A percentile compares a stretch with the other conserved stretches of the same genome.
phyloP scores from a whole-genome alignment of 2,113 vertebrate genomes.

The Melanocharis versteri region DNA sequence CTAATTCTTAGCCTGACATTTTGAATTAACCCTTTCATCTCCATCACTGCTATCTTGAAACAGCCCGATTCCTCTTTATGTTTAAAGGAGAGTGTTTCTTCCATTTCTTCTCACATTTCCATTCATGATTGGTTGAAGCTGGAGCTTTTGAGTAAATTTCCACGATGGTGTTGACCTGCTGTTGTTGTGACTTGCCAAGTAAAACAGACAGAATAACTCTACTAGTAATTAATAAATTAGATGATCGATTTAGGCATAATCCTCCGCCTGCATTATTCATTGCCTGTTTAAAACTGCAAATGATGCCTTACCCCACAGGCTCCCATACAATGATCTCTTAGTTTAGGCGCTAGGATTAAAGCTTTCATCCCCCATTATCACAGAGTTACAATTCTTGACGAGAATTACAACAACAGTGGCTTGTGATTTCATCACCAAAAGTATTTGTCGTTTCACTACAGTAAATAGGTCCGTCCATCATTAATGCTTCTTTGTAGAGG shows the following conservation, averaged over 20 bases:
- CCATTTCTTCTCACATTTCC: neutral
- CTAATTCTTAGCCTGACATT: neutral
- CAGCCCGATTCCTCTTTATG: rapidly evolving
- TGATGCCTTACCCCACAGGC: rapidly evolving
- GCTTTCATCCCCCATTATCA: neutral
- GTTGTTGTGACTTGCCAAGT: neutral
- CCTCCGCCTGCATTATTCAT: neutral
- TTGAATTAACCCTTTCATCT: neutral
- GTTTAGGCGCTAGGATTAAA: neutral
- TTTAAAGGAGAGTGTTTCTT: neutral
- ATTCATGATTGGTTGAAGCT: rapidly evolving
- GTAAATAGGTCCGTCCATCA: rapidly evolving
- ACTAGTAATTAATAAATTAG: neutral
- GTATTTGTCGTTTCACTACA: neutral
- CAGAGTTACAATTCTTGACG: neutral
- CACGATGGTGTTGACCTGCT: neutral
- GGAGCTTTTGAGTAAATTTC: neutral
- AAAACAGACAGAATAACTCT: neutral
- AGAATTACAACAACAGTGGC: rapidly evolving
- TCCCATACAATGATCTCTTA: neutral
- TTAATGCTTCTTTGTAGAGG: rapidly evolving
- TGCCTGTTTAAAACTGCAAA: neutral
- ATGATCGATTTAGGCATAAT: rapidly evolving
- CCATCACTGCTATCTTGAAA: rapidly evolving
- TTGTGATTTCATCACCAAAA: neutral